Percentiles rank a stretch among this genome's conserved stretches.
Evolutionary conservation across 2,888 invertebrate genomes (phyloP).

Genomic region (Trissolcus japonicus): DNA sequence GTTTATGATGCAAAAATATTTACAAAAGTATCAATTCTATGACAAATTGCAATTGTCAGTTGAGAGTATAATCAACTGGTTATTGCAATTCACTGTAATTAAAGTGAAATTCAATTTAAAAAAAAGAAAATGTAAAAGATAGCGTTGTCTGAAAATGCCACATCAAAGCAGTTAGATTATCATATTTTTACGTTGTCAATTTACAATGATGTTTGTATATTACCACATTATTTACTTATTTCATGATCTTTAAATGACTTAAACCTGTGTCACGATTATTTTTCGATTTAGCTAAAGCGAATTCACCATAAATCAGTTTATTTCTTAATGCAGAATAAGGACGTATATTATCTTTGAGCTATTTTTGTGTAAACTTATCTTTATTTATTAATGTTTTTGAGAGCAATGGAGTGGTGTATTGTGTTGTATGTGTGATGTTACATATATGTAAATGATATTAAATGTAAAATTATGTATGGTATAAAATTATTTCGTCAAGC

Average conservation of each 20-base stretch:
- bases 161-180: constrained; percentile 63
- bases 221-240: too few species aligned
- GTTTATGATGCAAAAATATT: constrained; percentile 27
- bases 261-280: neutral
- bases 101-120: constrained; percentile 23
- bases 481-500: constrained; percentile 67
- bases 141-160: constrained; percentile 61
- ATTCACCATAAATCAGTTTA: too few species aligned
- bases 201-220: constrained; percentile 49
- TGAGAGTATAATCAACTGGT: too few species aligned
- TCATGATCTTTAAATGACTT: neutral
- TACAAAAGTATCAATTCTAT: constrained; percentile 6
- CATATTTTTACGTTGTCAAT: constrained; percentile 71
- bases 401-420: constrained; percentile 52
- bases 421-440: constrained; percentile 74
- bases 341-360: constrained; percentile 3
- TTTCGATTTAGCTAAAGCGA: too few species aligned
- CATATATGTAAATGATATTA: constrained; percentile 74
- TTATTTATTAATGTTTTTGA: constrained; percentile 25
- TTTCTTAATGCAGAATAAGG: neutral
- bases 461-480: constrained; percentile 72
- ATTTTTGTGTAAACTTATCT: constrained; percentile 16
- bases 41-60: too few species aligned
- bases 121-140: constrained; percentile 10
- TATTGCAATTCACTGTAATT: neutral